These are phyloP conservation scores for Phrynocephalus forsythii DNA, from an alignment of 2,797 vertebrate species.

Conservation along the genomic window DNA sequence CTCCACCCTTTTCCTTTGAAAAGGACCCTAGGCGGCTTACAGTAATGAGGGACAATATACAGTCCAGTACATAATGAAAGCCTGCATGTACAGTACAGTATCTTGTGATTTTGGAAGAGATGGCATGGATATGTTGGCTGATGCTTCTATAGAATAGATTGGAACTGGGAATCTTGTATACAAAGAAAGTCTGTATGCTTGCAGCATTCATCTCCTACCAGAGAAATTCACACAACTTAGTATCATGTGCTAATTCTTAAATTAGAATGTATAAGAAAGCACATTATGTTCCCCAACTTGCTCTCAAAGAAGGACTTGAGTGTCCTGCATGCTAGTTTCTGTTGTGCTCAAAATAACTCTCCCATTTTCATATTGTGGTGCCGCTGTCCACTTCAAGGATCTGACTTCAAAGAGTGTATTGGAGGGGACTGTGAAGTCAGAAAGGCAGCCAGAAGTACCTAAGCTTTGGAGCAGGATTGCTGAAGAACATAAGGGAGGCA, in stretches of 20 bases:
- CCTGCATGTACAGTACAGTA: too few species aligned
- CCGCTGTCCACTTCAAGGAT: neutral
- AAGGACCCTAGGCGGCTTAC: too few species aligned
- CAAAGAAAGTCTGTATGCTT: neutral
- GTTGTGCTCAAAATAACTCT: neutral
- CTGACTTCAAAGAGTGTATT: constrained; percentile 10
- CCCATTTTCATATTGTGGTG: neutral
- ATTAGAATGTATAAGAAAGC: neutral
- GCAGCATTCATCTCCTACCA: neutral
- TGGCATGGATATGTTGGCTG: neutral
- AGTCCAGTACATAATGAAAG: too few species aligned
- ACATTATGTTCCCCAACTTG: neutral
- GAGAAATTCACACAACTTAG: neutral
- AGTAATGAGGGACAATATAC: too few species aligned
- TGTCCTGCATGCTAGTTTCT: neutral
- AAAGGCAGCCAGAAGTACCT: neutral
- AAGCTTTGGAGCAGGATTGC: neutral
- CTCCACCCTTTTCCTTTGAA: too few species aligned
- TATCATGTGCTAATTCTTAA: neutral
- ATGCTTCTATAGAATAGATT: neutral
- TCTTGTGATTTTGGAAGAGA: neutral
- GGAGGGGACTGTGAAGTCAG: neutral
- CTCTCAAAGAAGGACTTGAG: neutral
- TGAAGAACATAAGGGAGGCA: neutral
- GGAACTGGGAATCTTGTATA: neutral